Evolutionary conservation across 1,140 invertebrate genomes (phyloP).

Genomic region (Cataglyphis hispanica): DNA sequence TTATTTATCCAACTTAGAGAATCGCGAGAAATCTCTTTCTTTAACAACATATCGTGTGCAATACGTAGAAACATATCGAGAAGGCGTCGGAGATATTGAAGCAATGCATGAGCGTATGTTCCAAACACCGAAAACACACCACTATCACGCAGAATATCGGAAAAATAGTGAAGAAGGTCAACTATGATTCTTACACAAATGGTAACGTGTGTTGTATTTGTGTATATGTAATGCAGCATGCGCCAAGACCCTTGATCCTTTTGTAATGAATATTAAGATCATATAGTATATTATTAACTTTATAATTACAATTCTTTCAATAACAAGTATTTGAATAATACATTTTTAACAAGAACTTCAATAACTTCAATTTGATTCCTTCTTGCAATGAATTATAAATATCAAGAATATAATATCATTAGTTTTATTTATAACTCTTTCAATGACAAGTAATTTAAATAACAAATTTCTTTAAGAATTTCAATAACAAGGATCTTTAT

Average conservation of each 20-base stretch:
- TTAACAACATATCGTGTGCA: slow-evolving; percentile 23
- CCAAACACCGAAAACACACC: slow-evolving; percentile 90
- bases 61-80: slow-evolving; percentile 89
- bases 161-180: slow-evolving; percentile 92
- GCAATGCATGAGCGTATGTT: slow-evolving; percentile 92
- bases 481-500: neutral
- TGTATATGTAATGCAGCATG: neutral
- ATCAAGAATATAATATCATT: neutral
- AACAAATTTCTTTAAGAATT: neutral
- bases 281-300: too few relatives aligned
- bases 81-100: slow-evolving; percentile 91
- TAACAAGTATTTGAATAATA: too few relatives aligned
- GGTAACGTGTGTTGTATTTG: slow-evolving; percentile 84
- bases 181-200: slow-evolving; percentile 92
- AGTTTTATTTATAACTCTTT: neutral
- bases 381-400: neutral
- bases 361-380: too few relatives aligned
- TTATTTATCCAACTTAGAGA: neutral
- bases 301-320: too few relatives aligned
- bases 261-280: too few relatives aligned
- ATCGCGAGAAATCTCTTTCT: neutral
- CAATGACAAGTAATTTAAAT: neutral
- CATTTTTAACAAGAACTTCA: too few relatives aligned
- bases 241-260: neutral
- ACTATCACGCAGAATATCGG: slow-evolving; percentile 93